Evolutionary conservation across 2,113 vertebrate genomes (phyloP).

Genomic region (Isichthys henryi): DNA sequence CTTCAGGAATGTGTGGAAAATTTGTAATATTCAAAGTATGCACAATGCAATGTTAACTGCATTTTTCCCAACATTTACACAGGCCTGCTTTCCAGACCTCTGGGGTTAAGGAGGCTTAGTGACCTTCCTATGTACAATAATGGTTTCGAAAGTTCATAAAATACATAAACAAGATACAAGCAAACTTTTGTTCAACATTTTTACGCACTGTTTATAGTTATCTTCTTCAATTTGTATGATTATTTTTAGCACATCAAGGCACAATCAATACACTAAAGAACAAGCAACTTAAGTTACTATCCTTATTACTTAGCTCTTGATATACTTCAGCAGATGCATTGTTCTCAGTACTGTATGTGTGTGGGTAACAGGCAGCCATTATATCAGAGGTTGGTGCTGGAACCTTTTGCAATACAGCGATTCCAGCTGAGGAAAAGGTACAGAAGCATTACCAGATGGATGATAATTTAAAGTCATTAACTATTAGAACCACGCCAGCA

Average conservation of each 20-base stretch:
- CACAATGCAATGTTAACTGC: background rate
- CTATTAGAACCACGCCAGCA: background rate
- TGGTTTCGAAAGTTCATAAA: background rate
- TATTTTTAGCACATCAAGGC: background rate
- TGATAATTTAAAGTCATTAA: slow-evolving; percentile 14
- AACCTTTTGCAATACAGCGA: background rate
- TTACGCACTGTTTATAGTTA: background rate
- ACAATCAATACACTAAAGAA: background rate
- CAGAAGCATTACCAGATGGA: slow-evolving; percentile 25
- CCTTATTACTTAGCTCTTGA: background rate
- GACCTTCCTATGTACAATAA: background rate
- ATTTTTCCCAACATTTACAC: background rate
- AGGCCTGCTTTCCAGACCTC: background rate
- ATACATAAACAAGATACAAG: background rate
- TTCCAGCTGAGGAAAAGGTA: slow-evolving; percentile 29
- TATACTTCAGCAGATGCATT: background rate
- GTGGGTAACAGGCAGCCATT: background rate
- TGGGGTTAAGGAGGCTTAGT: background rate
- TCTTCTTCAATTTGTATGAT: background rate
- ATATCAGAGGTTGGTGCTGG: slow-evolving; percentile 17
- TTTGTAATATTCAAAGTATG: background rate
- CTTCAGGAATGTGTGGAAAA: background rate
- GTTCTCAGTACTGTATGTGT: slow-evolving; percentile 35
- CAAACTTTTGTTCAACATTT: background rate
- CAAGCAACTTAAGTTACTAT: background rate